Percentiles rank a stretch among this genome's conserved stretches.
Conservation (phyloP, 2,113 vertebrate species). For the Clarias gariepinus region DNA sequence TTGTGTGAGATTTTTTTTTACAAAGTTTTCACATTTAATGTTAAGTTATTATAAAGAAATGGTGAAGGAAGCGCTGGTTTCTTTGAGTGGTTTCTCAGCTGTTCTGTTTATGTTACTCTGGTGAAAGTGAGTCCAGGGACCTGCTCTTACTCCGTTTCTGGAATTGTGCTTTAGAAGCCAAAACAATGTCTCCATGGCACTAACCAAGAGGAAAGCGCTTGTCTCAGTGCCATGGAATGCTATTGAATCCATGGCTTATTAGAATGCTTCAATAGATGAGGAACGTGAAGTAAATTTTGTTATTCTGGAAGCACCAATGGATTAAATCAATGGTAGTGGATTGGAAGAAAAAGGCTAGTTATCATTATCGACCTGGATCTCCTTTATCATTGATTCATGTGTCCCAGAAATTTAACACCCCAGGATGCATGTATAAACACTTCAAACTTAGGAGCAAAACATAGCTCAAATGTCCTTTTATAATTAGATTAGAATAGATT, state of each 20-base stretch:
- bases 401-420: too few species aligned
- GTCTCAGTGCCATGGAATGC: constrained; percentile 42
- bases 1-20: not conserved
- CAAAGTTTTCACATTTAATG: not conserved
- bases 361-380: not conserved
- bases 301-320: not conserved
- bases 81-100: not conserved
- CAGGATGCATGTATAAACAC: constrained; percentile 26
- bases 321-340: not conserved
- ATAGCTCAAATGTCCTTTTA: not conserved
- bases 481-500: not conserved
- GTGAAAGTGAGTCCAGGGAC: constrained; percentile 27
- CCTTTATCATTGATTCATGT: not conserved
- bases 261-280: not conserved
- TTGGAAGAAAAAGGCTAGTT: not conserved
- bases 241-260: not conserved
- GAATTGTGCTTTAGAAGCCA: constrained; percentile 28
- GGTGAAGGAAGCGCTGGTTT: not conserved
- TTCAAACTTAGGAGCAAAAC: not conserved
- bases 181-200: constrained; percentile 50
- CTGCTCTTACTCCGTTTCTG: constrained; percentile 16
- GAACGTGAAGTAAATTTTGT: not conserved
- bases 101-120: constrained; percentile 14
- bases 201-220: constrained; percentile 30
- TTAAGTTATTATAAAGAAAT: not conserved